Evolutionary conservation across 2,113 vertebrate species (phyloP).

Genomic region (Riparia riparia): DNA sequence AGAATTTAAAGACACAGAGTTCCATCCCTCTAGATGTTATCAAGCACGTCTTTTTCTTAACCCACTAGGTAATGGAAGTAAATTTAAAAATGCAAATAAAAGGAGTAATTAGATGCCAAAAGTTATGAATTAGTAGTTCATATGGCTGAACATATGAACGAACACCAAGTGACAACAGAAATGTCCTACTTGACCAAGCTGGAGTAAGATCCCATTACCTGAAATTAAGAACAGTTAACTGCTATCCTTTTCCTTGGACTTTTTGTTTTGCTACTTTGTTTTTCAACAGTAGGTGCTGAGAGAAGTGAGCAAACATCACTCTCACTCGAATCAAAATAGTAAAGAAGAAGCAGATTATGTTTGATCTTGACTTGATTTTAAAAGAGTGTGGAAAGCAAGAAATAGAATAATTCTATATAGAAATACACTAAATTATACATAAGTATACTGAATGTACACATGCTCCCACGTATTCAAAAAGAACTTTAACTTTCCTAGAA

Average conservation of each 20-base stretch:
- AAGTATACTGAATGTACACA: background rate
- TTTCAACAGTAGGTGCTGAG: background rate
- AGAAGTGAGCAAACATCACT: background rate
- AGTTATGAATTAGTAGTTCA: background rate
- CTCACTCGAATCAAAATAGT: background rate
- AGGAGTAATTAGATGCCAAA: background rate
- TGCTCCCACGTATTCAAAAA: background rate
- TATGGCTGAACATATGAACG: background rate
- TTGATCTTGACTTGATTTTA: background rate
- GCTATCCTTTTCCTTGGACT: background rate
- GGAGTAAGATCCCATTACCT: background rate
- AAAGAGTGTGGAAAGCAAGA: background rate
- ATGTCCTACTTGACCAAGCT: background rate
- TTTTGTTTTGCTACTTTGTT: background rate
- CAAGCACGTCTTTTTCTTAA: background rate
- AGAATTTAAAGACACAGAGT: slow-evolving; percentile 60
- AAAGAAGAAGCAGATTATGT: background rate
- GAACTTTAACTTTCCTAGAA: background rate
- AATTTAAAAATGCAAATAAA: background rate
- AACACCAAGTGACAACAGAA: background rate
- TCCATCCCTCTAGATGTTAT: background rate
- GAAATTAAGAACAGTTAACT: background rate
- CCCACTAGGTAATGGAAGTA: background rate
- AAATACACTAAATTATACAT: background rate
- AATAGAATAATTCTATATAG: background rate